These are phyloP conservation scores for Epinephelus cyanopodus DNA, from an alignment of 2,113 vertebrate species.

Conservation along the genomic window DNA sequence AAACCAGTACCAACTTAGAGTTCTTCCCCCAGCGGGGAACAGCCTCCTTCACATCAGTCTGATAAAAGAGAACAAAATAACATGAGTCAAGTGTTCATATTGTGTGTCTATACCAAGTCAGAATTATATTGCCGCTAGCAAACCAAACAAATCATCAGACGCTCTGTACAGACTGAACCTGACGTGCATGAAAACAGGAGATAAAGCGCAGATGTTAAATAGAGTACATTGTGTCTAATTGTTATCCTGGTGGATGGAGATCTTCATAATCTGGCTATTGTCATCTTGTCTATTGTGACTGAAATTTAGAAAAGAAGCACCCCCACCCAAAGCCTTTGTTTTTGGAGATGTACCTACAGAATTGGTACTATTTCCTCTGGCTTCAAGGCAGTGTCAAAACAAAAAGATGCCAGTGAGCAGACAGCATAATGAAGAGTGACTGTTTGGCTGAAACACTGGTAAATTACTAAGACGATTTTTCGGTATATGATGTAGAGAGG, in stretches of 20 bases:
- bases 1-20: conserved; percentile 90
- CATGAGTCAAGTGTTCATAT: neutral
- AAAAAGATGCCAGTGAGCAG: conserved; percentile 10
- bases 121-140: neutral
- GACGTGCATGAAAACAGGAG: neutral
- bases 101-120: neutral
- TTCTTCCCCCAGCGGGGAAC: conserved; percentile 74
- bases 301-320: conserved; percentile 5
- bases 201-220: neutral
- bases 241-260: neutral
- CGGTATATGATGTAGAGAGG: conserved; percentile 1
- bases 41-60: conserved; percentile 79
- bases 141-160: neutral
- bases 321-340: neutral
- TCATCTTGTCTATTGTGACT: neutral
- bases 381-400: conserved; percentile 6
- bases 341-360: neutral
- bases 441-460: conserved; percentile 2
- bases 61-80: conserved; percentile 7
- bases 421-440: conserved; percentile 13
- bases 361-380: neutral
- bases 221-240: neutral
- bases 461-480: conserved; percentile 16
- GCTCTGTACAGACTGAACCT: neutral
- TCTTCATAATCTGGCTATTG: neutral